A percentile compares a stretch with the other conserved stretches of the same genome.
Conservation (phyloP, 2,888 invertebrate species). For the Antheraea yamamai region DNA sequence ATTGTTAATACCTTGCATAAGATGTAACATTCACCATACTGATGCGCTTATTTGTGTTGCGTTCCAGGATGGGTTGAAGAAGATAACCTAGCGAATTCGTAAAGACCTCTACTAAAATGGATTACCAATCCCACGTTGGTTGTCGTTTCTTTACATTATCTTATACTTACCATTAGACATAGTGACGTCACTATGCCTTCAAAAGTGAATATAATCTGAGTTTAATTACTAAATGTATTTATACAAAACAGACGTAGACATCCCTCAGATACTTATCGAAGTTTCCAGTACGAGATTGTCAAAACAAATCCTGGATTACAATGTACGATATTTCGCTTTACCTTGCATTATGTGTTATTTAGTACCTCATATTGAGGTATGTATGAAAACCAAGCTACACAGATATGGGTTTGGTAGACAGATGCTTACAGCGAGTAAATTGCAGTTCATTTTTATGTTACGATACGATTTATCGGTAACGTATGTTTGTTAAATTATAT, state of each 20-base stretch:
- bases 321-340: neutral
- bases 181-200: too few relatives aligned
- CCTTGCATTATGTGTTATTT: neutral
- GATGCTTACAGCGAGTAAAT: constrained; percentile 1
- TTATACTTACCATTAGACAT: too few relatives aligned
- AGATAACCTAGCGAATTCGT: too few relatives aligned
- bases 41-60: too few relatives aligned
- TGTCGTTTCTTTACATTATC: too few relatives aligned
- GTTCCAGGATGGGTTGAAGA: too few relatives aligned
- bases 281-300: neutral
- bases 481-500: neutral
- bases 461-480: neutral
- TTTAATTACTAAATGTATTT: neutral
- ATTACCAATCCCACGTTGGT: too few relatives aligned
- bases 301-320: constrained; percentile 13
- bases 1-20: too few relatives aligned
- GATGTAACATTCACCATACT: too few relatives aligned
- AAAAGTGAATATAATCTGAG: neutral
- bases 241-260: neutral
- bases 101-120: too few relatives aligned
- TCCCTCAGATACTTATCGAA: neutral
- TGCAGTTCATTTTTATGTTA: neutral
- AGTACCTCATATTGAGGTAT: neutral
- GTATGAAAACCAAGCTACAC: neutral
- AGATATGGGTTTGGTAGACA: neutral